Conservation (phyloP, 1,140 invertebrate genomes). For the Magallana ariakensis region DNA sequence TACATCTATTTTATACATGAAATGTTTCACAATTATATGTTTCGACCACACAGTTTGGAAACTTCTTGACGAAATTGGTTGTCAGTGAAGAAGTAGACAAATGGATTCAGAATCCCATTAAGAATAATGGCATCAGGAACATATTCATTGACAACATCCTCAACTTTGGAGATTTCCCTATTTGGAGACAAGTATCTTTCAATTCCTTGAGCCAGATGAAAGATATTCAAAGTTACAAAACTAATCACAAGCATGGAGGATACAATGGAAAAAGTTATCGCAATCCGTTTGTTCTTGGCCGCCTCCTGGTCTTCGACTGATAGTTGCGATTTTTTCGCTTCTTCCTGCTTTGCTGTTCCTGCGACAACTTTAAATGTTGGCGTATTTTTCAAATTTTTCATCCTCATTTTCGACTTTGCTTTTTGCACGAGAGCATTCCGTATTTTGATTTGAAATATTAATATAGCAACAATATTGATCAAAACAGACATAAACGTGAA, state of each 20-base stretch:
- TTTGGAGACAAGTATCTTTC: not conserved
- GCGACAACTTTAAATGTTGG: no score
- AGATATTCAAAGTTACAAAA: not conserved
- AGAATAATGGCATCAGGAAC: not conserved
- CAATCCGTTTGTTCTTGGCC: not conserved
- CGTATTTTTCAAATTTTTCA: not conserved
- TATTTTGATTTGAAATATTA: not conserved
- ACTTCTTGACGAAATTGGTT: not conserved
- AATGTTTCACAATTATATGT: no score
- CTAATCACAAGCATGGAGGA: not conserved
- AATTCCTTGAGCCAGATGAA: not conserved
- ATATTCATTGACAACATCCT: not conserved
- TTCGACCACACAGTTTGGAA: not conserved
- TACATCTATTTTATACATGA: no score
- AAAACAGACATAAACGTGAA: not conserved
- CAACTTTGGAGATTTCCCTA: not conserved
- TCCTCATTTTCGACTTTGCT: not conserved
- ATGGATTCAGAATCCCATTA: not conserved
- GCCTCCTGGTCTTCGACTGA: not conserved
- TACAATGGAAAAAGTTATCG: not conserved
- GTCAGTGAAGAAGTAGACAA: not conserved
- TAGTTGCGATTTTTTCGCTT: not conserved
- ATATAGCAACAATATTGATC: not conserved
- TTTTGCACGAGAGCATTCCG: not conserved
- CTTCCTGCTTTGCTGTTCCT: not conserved